A percentile compares a stretch with the other conserved stretches of the same genome.
phyloP scores from a whole-genome alignment of 2,888 invertebrate species.

The Petrolisthes cinctipes region DNA sequence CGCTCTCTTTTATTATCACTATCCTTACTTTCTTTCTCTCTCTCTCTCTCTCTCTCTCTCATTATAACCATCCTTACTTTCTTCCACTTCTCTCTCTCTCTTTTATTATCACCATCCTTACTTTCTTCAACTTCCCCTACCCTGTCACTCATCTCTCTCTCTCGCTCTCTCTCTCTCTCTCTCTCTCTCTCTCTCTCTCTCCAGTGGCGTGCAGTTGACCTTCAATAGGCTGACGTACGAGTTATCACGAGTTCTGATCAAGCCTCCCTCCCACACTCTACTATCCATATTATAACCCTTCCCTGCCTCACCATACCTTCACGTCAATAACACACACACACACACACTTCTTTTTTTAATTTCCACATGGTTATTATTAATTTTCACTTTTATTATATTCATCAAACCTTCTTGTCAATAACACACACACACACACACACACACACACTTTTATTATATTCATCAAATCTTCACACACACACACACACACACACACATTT shows the following conservation, averaged over 20 bases:
- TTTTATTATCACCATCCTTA: not conserved
- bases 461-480: too few relatives aligned
- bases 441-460: too few relatives aligned
- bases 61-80: not conserved
- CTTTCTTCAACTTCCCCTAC: slow-evolving; percentile 1
- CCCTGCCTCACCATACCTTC: not conserved
- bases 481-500: too few relatives aligned
- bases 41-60: slow-evolving; percentile 22
- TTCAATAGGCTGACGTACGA: too few relatives aligned
- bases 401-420: too few relatives aligned
- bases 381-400: too few relatives aligned
- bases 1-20: not conserved
- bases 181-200: not conserved
- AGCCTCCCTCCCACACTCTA: not conserved
- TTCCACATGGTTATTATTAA: too few relatives aligned
- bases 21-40: slow-evolving; percentile 18
- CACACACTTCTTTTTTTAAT: too few relatives aligned
- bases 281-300: not conserved
- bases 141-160: not conserved
- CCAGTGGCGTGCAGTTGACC: too few relatives aligned
- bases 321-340: too few relatives aligned
- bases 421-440: too few relatives aligned
- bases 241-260: too few relatives aligned
- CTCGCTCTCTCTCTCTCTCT: not conserved
- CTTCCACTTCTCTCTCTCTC: not conserved